Evolutionary conservation across 2,113 vertebrate species (phyloP).

Genomic region (Apaloderma vittatum): DNA sequence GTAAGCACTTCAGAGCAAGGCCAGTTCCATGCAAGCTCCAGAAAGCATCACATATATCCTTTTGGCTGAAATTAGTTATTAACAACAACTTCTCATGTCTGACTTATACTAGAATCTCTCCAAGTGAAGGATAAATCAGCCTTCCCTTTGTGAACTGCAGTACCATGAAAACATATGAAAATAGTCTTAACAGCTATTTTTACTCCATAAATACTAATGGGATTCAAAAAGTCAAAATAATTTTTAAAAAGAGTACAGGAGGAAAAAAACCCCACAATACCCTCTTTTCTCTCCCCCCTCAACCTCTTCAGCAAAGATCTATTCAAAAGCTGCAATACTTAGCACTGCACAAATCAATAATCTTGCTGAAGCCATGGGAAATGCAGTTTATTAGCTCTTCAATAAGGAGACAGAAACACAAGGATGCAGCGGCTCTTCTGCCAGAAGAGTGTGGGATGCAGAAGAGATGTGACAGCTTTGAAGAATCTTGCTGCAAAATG

Average conservation of each 20-base stretch:
- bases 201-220: background rate
- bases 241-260: background rate
- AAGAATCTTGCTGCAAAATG: background rate
- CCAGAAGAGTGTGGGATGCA: background rate
- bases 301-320: background rate
- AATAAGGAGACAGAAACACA: background rate
- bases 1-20: background rate
- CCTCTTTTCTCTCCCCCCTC: background rate
- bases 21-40: background rate
- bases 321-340: background rate
- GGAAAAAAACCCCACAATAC: accelerated
- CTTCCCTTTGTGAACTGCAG: background rate
- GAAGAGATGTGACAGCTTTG: background rate
- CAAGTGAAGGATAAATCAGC: background rate
- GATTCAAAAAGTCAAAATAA: background rate
- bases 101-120: background rate
- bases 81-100: background rate
- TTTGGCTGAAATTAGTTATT: background rate
- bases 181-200: background rate
- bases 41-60: background rate
- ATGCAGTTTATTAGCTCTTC: background rate
- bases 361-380: background rate
- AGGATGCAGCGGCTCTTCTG: background rate
- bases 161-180: background rate
- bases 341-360: background rate